phyloP scores from a whole-genome alignment of 2,797 vertebrate species.

The Orestias chungarensis region DNA sequence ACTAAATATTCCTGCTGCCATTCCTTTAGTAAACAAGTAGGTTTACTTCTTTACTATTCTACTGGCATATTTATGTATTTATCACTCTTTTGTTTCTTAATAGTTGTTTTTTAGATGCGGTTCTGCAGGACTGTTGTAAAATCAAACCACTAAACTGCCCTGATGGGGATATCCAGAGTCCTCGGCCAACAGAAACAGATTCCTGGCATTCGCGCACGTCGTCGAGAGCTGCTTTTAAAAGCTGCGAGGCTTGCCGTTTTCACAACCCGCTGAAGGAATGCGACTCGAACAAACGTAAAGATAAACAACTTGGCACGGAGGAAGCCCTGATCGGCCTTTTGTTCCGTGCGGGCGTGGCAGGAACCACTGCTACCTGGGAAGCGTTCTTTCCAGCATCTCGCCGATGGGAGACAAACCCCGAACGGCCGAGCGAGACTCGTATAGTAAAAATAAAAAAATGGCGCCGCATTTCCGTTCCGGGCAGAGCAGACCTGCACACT shows the following conservation, averaged over 20 bases:
- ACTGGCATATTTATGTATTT: too few species aligned
- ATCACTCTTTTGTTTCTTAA: too few species aligned
- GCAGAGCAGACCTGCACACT: background rate
- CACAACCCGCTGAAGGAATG: background rate
- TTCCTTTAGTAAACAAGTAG: too few species aligned
- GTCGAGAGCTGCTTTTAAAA: background rate
- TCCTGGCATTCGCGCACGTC: background rate
- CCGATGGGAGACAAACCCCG: background rate
- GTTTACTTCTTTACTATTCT: too few species aligned
- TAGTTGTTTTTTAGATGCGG: too few species aligned
- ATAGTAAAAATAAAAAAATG: too few species aligned
- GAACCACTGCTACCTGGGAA: background rate
- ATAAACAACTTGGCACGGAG: background rate
- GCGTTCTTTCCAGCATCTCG: background rate
- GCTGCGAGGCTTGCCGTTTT: background rate
- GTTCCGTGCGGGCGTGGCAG: background rate
- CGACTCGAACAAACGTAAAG: background rate
- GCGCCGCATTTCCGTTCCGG: constrained; percentile 28
- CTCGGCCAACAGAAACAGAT: background rate
- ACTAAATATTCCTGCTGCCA: too few species aligned
- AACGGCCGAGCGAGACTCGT: background rate
- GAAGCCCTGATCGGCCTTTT: background rate
- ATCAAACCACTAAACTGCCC: too few species aligned
- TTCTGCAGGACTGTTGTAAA: too few species aligned
- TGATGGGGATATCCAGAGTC: too few species aligned